Evolutionary conservation across 2,888 invertebrate species (phyloP), one percentile per base, ranked within the genome.

Genomic region (Cosmorhoe ocellata): DNA sequence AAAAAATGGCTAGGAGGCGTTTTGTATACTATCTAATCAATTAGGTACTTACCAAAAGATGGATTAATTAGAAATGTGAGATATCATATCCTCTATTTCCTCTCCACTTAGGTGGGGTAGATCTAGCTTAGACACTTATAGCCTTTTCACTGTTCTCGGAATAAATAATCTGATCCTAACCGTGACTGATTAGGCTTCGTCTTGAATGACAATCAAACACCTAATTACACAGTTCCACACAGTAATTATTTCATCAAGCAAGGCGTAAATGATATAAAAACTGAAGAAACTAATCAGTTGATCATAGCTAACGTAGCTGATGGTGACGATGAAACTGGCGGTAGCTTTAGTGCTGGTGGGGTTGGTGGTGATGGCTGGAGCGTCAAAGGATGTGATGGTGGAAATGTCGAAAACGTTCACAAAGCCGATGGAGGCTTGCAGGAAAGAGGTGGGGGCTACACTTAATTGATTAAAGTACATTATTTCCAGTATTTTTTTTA

Each of bases 301-400:
- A 40, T 26, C 3, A n/a, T 31, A 30, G 11, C 10, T 8, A 12
- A 31, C 34, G 24, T 10, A n/a, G 7, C 3, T 9, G 33, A n/a
- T 22, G 27, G 55, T 9, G 1, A 56, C 56, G 56, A 34, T 31
- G 1, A 45, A 34, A 27, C 7, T 36, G 9, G 52, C 49, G 46
- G 39, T 50, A 22, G 8, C 37, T 0, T 10, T 58, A 5, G 2
- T 59, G n/a, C 27, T 61, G 24, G 7, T 52, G 1, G 53, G 56
- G 18, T 14, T 44, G 9, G 33, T 44, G 32, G 26, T 56, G 3
- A n/a, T 44, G 14, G 37, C 31, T 5, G 58, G 56, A 24, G 41
- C 52, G 0, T 66, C 66, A 0, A 55, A 63, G 18, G 66, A 66
- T 33, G 61, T 66, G 5, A 39, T 66, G 58, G 55, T 58, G 39